Conservation (phyloP, 1,140 invertebrate genomes). For the Asbolus verrucosus region DNA sequence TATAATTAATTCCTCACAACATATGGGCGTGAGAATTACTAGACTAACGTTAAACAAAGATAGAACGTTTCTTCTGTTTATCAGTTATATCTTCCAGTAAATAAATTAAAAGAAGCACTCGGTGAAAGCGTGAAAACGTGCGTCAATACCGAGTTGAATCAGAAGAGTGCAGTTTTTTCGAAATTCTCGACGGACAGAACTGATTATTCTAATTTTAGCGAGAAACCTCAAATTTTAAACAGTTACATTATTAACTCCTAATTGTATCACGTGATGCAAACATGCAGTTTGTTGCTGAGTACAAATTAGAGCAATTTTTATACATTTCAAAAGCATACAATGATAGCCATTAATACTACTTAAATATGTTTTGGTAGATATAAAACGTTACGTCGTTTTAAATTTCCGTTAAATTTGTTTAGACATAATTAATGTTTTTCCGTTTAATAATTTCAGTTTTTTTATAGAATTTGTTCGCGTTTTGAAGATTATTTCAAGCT, state of each 20-base stretch:
- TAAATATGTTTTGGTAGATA: too few species aligned
- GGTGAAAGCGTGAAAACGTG: slow-evolving; percentile 29
- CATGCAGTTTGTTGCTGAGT: slow-evolving; percentile 2
- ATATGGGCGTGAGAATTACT: slow-evolving; percentile 14
- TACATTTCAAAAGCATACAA: too few species aligned
- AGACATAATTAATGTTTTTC: too few species aligned
- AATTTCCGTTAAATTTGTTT: too few species aligned
- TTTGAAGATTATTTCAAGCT: too few species aligned
- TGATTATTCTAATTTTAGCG: neutral
- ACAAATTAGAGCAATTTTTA: neutral
- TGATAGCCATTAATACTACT: too few species aligned
- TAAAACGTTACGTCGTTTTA: too few species aligned
- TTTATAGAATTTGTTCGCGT: too few species aligned
- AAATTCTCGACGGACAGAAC: neutral
- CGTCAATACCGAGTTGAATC: neutral
- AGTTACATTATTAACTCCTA: slow-evolving; percentile 10
- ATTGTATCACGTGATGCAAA: slow-evolving; percentile 8
- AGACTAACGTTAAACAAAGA: neutral
- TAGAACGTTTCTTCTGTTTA: slow-evolving; percentile 9
- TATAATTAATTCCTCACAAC: slow-evolving; percentile 15
- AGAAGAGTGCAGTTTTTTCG: slow-evolving; percentile 10
- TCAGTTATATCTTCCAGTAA: slow-evolving; percentile 23
- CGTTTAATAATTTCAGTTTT: too few species aligned
- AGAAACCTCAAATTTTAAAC: neutral
- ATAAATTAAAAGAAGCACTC: slow-evolving; percentile 4